Evolutionary conservation across 2,797 vertebrate species (phyloP), one percentile per base, ranked within the genome.

Genomic region (Scleropages formosus): DNA sequence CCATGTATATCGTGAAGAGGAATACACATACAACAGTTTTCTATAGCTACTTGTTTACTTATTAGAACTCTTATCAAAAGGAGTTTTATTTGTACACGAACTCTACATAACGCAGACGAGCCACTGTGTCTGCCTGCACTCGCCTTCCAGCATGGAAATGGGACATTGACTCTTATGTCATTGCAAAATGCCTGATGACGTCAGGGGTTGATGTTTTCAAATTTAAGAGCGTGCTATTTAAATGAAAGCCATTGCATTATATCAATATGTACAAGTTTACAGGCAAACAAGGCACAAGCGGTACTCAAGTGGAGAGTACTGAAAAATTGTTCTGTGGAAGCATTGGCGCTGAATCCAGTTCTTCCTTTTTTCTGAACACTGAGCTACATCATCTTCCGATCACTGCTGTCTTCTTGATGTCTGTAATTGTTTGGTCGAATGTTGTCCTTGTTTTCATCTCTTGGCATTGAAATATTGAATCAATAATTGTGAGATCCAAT

Each of bases 261-360:
- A n/a, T 31, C 7, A 62, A 64, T 58, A 31, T 63, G 61, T 13
- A 68, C 56, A 75, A 51, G 46, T 67, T 24, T 61, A 27, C 74
- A 69, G 58, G 66, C 39, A 51, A 67, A 56, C 53, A 74, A 59
- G 9, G 26, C 51, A 26, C 27, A 27, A 70, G 69, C 16, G 53
- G 66, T 49, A 75, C 74, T 61, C 26, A 51, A 47, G 53, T 22
- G 67, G 26, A 67, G 20, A 68, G n/a, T 66, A 59, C 67, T 75
- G 58, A 39, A 64, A 73, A 65, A 22, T n/a, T 0, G 0, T 31
- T 63, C 16, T 75, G 47, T 58, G 51, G 51, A 20, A 63, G 51
- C 75, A 67, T 59, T 65, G 31, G 51, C 22, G 74, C 24, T 59
- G 75, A 60, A 75, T 75, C 74, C 66, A 70, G 66, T 75, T 75